Evolutionary conservation across 2,113 vertebrate genomes (phyloP), one percentile per base, ranked within the genome.

Genomic region (Haliaeetus leucogaster): DNA sequence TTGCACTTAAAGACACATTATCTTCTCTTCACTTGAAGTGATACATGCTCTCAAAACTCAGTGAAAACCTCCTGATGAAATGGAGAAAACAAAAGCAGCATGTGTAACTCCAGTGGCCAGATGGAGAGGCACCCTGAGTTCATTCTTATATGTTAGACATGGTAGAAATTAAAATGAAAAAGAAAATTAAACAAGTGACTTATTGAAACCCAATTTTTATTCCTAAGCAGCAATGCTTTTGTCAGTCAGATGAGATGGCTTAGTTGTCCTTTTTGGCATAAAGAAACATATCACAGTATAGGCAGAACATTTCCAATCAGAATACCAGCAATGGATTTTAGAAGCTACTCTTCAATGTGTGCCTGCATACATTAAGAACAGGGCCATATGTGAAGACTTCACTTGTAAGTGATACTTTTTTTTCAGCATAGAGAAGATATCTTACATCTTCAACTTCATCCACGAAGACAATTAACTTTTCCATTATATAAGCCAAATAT

Each of bases 401-500:
- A 67, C n/a, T 95, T 72, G 16, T 88, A 82, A 84, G 30, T 47
- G 42, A 50, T 29, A 88, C 2, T 50, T 78, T 80, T 59, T 93
- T 82, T 62, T 34, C 65, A 95, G 30, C 21, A 90, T 6, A 83
- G 58, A 93, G 42, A 84, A 94, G 59, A 29, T 83, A 95, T 88
- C 98, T 98, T 98, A 99, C 99, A 85, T 99, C 98, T 98, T 94
- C 97, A 87, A 97, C 96, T 80, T 98, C 98, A 93, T 98, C 98
- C 97, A 98, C 97, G 72, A 99, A 98, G 94, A 98, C 95, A 29
- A 98, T 98, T 95, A 99, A 97, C 91, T 98, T 98, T 96, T 99
- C 99, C 95, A 99, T 98, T 92, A 99, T 98, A 76, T 99, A 98
- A 23, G 99, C 99, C 96, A 99, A 98, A 81, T 99, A 99, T 96